Evolutionary conservation across 1,140 invertebrate species (phyloP).

Genomic region (Tetraneura akinire): DNA sequence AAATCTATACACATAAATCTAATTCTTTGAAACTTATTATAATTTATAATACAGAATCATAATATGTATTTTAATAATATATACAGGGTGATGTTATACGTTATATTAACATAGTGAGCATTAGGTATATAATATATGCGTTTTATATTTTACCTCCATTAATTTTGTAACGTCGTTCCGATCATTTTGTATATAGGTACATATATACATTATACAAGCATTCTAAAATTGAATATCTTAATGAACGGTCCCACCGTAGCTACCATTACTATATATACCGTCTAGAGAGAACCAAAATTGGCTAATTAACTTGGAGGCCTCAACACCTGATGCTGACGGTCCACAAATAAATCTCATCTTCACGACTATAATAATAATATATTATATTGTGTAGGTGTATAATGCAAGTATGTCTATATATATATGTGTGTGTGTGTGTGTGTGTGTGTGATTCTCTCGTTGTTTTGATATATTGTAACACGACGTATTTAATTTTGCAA

Average conservation of each 20-base stretch:
- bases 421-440: not conserved
- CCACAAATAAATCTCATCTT: constrained; percentile 1
- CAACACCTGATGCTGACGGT: constrained; percentile 29
- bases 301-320: constrained; percentile 29
- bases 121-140: too few relatives aligned
- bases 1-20: too few relatives aligned
- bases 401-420: not conserved
- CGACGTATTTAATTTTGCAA: not conserved
- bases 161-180: too few relatives aligned
- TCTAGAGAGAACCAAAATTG: not conserved
- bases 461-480: not conserved
- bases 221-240: constrained; percentile 44
- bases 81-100: too few relatives aligned
- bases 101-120: too few relatives aligned
- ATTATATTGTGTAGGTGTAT: not conserved
- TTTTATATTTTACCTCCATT: too few relatives aligned
- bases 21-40: too few relatives aligned
- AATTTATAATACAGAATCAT: too few relatives aligned
- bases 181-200: too few relatives aligned
- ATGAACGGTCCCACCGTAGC: not conserved
- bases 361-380: not conserved
- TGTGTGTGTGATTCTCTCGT: not conserved
- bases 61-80: too few relatives aligned
- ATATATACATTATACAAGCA: too few relatives aligned
- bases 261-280: not conserved